A percentile compares a stretch with the other conserved stretches of the same genome.
phyloP scores from a whole-genome alignment of 2,113 vertebrate genomes.

The Tachycineta bicolor region DNA sequence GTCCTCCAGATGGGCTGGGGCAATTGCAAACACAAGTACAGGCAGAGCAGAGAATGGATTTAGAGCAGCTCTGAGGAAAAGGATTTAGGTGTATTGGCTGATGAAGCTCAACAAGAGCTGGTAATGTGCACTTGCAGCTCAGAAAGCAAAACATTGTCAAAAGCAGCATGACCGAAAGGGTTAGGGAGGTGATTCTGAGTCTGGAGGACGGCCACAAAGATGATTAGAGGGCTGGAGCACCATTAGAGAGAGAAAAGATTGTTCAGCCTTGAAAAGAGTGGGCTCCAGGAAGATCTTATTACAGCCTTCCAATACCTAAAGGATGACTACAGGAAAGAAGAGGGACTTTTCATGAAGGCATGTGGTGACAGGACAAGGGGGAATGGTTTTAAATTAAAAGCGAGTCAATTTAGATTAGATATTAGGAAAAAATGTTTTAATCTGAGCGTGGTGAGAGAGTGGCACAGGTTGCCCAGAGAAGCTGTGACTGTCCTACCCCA shows the following conservation, averaged over 20 bases:
- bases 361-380: not conserved
- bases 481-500: not conserved
- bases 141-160: not conserved
- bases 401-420: not conserved
- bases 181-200: not conserved
- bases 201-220: not conserved
- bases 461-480: not conserved
- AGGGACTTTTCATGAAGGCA: not conserved
- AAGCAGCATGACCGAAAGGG: not conserved
- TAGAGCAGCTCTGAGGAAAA: not conserved
- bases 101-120: not conserved
- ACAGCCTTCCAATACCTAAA: not conserved
- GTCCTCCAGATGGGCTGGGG: not conserved
- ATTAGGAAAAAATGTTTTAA: not conserved
- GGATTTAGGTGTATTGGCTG: not conserved
- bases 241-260: not conserved
- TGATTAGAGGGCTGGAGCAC: not conserved
- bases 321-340: not conserved
- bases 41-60: not conserved
- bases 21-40: not conserved
- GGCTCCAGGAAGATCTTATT: not conserved
- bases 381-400: not conserved
- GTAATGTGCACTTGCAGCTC: not conserved
- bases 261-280: not conserved
- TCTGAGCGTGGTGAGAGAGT: fast-evolving